These are phyloP conservation scores for Phaethon lepturus DNA, from an alignment of 2,113 vertebrate genomes.

Conservation along the genomic window DNA sequence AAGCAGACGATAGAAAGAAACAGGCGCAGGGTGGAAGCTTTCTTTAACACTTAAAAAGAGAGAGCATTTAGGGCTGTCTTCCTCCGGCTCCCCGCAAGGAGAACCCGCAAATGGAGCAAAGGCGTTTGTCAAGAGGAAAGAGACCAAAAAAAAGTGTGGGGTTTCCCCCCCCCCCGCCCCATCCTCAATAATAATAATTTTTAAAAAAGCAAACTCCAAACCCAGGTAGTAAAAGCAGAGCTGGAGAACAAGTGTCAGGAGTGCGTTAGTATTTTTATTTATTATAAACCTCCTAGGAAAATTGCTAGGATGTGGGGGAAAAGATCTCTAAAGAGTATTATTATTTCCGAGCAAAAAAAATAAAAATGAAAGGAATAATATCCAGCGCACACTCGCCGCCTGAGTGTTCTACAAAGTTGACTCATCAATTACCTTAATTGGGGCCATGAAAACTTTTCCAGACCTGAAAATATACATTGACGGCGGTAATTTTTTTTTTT, in stretches of 20 bases:
- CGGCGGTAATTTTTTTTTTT: background rate
- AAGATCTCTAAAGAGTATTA: no score
- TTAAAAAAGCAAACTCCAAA: background rate
- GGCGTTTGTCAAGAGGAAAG: constrained; percentile 54
- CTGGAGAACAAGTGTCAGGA: background rate
- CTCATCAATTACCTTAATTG: background rate
- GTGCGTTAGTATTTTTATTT: background rate
- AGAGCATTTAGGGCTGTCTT: constrained; percentile 79
- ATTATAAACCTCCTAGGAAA: background rate
- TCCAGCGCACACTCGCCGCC: background rate
- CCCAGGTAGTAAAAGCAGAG: background rate
- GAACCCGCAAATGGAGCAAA: constrained; percentile 69
- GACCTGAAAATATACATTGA: background rate
- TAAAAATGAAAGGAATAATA: background rate
- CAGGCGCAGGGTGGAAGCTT: constrained; percentile 83
- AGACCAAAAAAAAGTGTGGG: constrained; percentile 52
- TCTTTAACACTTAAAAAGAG: constrained; percentile 83
- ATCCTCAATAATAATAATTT: background rate
- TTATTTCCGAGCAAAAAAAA: background rate
- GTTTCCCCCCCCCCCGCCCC: no score
- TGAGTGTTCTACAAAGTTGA: background rate
- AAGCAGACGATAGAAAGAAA: constrained; percentile 88
- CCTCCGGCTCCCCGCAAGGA: constrained; percentile 77
- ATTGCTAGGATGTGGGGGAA: rapidly evolving
- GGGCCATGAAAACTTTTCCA: constrained; percentile 1